phyloP scores from a whole-genome alignment of 2,797 vertebrate species.

The Champsocephalus esox region DNA sequence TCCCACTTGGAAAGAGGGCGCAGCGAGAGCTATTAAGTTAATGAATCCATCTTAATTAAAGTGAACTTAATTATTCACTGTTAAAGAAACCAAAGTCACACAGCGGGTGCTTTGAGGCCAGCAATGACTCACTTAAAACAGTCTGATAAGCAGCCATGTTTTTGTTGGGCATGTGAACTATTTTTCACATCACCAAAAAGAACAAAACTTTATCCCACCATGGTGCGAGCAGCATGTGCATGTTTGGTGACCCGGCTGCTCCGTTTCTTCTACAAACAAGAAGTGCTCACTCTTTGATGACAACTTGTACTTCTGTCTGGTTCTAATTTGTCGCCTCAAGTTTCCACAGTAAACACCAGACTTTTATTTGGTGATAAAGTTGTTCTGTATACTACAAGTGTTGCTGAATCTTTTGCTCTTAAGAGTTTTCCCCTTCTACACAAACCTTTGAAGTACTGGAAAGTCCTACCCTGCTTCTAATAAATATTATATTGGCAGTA shows the following conservation, averaged over 20 bases:
- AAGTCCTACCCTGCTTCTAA: not conserved
- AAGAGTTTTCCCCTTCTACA: no score
- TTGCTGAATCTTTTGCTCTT: not conserved
- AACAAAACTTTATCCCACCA: not conserved
- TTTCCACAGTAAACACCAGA: not conserved
- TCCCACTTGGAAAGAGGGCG: no score
- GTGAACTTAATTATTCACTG: not conserved
- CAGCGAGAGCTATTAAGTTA: no score
- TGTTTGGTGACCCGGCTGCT: slow-evolving; percentile 11
- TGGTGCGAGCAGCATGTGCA: not conserved
- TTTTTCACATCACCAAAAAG: slow-evolving; percentile 2
- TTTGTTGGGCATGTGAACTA: no score
- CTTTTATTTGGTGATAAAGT: not conserved
- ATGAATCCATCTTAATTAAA: not conserved
- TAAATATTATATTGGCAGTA: not conserved
- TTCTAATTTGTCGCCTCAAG: not conserved
- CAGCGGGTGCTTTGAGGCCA: not conserved
- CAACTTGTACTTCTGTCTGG: not conserved
- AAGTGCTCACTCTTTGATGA: not conserved
- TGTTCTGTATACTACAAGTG: not conserved
- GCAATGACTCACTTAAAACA: slow-evolving; percentile 1
- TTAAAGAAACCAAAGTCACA: not conserved
- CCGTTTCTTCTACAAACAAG: not conserved
- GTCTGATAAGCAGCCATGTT: not conserved
- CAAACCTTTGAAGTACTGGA: not conserved